Conservation (phyloP, 2,113 vertebrate species). For the Heterocephalus glaber region DNA sequence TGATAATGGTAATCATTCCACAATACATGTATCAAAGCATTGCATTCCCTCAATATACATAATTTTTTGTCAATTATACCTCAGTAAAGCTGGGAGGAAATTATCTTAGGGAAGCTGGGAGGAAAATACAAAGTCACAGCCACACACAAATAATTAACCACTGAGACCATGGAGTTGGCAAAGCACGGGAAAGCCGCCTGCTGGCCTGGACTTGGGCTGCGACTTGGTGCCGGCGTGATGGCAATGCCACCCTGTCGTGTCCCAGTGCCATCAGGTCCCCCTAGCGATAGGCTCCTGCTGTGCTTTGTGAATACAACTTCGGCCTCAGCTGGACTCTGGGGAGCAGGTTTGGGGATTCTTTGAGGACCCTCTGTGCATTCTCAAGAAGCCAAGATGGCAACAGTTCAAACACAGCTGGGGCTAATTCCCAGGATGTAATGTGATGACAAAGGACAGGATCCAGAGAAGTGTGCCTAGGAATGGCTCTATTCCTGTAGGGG, state of each 20-base stretch:
- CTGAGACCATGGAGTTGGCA: background rate
- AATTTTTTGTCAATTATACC: background rate
- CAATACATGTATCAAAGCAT: background rate
- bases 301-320: slow-evolving; percentile 3
- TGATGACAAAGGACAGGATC: background rate
- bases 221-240: background rate
- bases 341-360: background rate
- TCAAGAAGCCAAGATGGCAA: background rate
- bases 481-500: background rate
- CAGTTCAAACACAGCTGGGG: background rate
- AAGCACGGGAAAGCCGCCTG: background rate
- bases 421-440: background rate
- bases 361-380: background rate
- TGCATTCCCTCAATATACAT: background rate
- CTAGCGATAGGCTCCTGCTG: background rate
- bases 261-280: background rate
- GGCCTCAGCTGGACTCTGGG: background rate
- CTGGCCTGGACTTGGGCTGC: background rate
- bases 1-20: background rate
- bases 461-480: background rate
- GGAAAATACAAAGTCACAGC: background rate
- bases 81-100: background rate
- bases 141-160: background rate
- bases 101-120: background rate
- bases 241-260: background rate